Evolutionary conservation across 2,888 invertebrate species (phyloP).

Genomic region (Eulithis prunata): DNA sequence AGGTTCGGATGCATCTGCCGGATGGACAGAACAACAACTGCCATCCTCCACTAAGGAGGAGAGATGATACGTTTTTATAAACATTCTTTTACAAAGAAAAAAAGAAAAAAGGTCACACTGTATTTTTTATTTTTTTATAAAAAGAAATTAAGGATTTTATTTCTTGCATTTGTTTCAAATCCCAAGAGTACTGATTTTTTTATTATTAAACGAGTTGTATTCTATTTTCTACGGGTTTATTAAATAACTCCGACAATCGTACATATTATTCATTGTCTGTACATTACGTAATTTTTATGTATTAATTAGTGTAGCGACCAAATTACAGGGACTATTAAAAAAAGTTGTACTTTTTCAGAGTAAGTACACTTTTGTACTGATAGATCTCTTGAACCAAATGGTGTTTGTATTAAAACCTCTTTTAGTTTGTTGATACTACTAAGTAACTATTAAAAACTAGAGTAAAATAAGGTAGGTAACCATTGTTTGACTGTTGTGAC

Average conservation of each 20-base stretch:
- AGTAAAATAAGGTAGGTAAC: neutral
- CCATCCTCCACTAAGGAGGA: slow-evolving; percentile 56
- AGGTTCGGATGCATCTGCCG: slow-evolving; percentile 72
- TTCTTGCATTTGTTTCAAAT: too few relatives aligned
- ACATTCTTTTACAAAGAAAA: neutral
- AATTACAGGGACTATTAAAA: slow-evolving; percentile 76
- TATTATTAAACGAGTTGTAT: neutral
- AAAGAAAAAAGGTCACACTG: too few relatives aligned
- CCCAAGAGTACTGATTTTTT: neutral
- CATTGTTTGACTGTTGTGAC: slow-evolving; percentile 1
- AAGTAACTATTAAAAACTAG: neutral
- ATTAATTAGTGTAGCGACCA: slow-evolving; percentile 17
- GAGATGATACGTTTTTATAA: slow-evolving; percentile 76
- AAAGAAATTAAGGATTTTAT: too few relatives aligned
- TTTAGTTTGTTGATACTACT: slow-evolving; percentile 1
- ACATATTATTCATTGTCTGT: slow-evolving; percentile 2
- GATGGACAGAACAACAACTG: slow-evolving; percentile 75
- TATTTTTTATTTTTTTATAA: too few relatives aligned
- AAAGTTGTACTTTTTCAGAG: slow-evolving; percentile 54
- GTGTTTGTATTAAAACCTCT: slow-evolving; percentile 13
- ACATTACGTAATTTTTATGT: slow-evolving; percentile 4
- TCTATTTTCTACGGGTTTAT: neutral
- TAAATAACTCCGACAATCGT: neutral
- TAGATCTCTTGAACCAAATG: slow-evolving; percentile 59
- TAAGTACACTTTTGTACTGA: slow-evolving; percentile 62